A percentile compares a stretch with the other conserved stretches of the same genome.
These are phyloP conservation scores for Peribatodes rhomboidaria DNA, from an alignment of 2,888 invertebrate genomes.

Conservation along the genomic window DNA sequence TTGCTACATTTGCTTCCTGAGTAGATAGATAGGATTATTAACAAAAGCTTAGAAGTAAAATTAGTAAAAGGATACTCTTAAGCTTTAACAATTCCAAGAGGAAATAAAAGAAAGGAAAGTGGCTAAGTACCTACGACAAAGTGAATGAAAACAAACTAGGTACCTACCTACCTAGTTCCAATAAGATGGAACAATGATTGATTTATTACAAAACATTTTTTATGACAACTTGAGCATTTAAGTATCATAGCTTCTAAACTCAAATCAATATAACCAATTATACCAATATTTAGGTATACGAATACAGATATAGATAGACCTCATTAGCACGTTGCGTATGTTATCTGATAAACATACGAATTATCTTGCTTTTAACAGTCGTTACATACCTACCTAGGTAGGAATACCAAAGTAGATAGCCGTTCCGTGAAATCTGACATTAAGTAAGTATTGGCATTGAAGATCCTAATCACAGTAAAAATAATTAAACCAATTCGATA, in stretches of 20 bases:
- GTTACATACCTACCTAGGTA: conserved; percentile 20
- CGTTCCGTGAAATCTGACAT: conserved; percentile 30
- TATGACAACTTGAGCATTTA: too few relatives aligned
- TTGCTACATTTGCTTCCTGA: not conserved
- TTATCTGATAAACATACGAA: conserved; percentile 34
- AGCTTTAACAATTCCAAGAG: not conserved
- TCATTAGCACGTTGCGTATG: conserved; percentile 13
- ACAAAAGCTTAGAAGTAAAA: not conserved
- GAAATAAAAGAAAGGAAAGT: not conserved
- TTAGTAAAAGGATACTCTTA: not conserved
- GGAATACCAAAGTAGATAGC: conserved; percentile 35
- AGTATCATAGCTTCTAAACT: not conserved
- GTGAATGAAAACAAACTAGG: not conserved
- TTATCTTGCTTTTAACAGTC: conserved; percentile 22
- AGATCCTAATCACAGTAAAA: conserved; percentile 23
- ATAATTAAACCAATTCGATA: not conserved
- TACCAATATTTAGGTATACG: not conserved
- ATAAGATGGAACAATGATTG: not conserved
- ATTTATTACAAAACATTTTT: not conserved
- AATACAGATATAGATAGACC: conserved; percentile 11
- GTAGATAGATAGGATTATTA: not conserved
- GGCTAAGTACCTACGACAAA: too few relatives aligned
- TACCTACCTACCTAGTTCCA: too few relatives aligned
- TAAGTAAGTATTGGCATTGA: conserved; percentile 7
- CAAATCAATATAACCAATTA: conserved; percentile 4